phyloP scores from a whole-genome alignment of 2,113 vertebrate species.

The Gymnobelideus leadbeateri region DNA sequence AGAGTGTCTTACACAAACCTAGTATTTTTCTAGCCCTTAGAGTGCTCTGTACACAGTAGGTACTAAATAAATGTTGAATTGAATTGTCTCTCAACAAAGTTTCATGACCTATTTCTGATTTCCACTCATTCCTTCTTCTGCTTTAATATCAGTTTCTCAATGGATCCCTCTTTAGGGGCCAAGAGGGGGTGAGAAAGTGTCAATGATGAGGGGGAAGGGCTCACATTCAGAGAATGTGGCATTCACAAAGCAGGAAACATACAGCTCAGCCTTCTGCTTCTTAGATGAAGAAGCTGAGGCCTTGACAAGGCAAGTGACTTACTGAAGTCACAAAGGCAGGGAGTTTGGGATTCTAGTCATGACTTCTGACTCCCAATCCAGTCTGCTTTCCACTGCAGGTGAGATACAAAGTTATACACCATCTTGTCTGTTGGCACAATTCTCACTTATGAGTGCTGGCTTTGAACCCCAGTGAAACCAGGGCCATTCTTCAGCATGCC shows the following conservation, averaged over 20 bases:
- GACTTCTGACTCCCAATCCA: background rate
- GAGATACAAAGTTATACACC: background rate
- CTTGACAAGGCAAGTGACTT: background rate
- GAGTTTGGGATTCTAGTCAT: background rate
- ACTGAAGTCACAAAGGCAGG: background rate
- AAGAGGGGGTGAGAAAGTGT: background rate
- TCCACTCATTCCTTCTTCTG: background rate
- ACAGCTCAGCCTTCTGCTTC: background rate
- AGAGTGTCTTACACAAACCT: background rate
- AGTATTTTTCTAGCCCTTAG: background rate
- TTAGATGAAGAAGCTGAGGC: background rate
- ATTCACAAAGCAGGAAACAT: background rate
- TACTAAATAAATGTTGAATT: conserved; percentile 1
- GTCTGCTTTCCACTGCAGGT: background rate
- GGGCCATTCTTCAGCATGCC: background rate
- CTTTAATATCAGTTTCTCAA: background rate
- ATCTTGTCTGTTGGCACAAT: background rate
- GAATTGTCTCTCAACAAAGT: background rate
- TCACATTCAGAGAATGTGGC: background rate
- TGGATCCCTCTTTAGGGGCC: background rate
- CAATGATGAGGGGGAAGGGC: background rate
- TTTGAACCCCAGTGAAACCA: background rate
- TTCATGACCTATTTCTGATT: background rate
- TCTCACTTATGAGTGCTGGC: background rate
- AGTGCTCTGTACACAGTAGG: background rate